These are phyloP conservation scores for Drosophila sp. DNA, from an alignment of 1,140 invertebrate species.

Conservation along the genomic window DNA sequence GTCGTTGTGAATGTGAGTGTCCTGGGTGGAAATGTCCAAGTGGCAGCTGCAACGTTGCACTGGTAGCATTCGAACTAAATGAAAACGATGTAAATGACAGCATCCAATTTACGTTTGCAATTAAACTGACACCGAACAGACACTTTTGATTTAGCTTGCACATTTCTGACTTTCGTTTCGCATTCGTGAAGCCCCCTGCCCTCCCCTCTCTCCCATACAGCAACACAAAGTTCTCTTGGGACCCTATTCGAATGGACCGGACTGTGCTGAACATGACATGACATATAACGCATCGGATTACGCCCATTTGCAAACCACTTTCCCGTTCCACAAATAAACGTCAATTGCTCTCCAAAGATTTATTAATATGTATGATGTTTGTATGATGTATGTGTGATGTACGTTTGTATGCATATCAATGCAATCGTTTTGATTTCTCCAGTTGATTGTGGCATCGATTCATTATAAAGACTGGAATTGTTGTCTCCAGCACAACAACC, in stretches of 20 bases:
- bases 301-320: constrained; percentile 4
- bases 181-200: not conserved
- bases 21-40: constrained; percentile 58
- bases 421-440: constrained; percentile 10
- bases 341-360: constrained; percentile 34
- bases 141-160: constrained; percentile 77
- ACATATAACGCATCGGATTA: constrained; percentile 40
- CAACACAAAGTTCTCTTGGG: not conserved
- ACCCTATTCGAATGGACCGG: not conserved
- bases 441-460: not conserved
- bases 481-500: constrained; percentile 42
- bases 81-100: constrained; percentile 80
- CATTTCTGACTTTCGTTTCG: constrained; percentile 31
- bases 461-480: not conserved
- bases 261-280: constrained; percentile 36
- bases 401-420: not conserved
- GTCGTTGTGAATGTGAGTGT: constrained; percentile 19
- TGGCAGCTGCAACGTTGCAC: constrained; percentile 57
- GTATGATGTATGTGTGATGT: not conserved
- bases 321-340: constrained; percentile 9
- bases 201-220: not conserved
- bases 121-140: constrained; percentile 83
- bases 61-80: constrained; percentile 64
- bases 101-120: constrained; percentile 83
- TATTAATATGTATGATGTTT: constrained; percentile 23